Evolutionary conservation across 2,888 invertebrate species (phyloP).

Genomic region (Platycnemis pennipes): DNA sequence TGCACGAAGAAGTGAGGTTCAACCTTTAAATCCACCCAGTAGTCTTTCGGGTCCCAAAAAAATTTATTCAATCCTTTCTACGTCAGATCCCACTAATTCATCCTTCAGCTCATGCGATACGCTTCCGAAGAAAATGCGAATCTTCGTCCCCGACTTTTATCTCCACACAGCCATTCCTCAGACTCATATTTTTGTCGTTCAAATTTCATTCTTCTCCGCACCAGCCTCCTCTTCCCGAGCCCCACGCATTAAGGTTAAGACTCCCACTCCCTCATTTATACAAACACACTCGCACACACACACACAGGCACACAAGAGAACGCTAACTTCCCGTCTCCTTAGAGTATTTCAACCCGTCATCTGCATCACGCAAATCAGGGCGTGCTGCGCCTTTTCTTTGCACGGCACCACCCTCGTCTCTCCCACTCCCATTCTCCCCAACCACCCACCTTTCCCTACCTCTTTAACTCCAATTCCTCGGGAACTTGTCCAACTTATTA

Average conservation of each 20-base stretch:
- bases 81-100: too few species aligned
- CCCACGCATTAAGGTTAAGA: neutral
- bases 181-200: neutral
- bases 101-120: too few species aligned
- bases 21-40: too few species aligned
- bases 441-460: neutral
- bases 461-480: neutral
- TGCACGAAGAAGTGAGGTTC: too few species aligned
- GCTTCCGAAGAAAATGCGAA: too few species aligned
- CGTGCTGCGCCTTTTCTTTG: neutral
- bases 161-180: neutral
- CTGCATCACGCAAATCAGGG: slow-evolving; percentile 54
- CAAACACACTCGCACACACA: neutral
- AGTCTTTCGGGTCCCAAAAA: too few species aligned
- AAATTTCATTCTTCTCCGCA: neutral
- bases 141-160: too few species aligned
- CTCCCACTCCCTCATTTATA: slow-evolving; percentile 20
- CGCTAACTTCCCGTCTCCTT: slow-evolving; percentile 40
- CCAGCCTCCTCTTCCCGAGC: neutral
- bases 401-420: neutral
- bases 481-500: slow-evolving; percentile 64
- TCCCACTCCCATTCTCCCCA: neutral
- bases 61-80: too few species aligned
- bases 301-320: neutral
- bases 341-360: slow-evolving; percentile 36